Conservation (phyloP, 2,113 vertebrate genomes). For the Barbus barbus region DNA sequence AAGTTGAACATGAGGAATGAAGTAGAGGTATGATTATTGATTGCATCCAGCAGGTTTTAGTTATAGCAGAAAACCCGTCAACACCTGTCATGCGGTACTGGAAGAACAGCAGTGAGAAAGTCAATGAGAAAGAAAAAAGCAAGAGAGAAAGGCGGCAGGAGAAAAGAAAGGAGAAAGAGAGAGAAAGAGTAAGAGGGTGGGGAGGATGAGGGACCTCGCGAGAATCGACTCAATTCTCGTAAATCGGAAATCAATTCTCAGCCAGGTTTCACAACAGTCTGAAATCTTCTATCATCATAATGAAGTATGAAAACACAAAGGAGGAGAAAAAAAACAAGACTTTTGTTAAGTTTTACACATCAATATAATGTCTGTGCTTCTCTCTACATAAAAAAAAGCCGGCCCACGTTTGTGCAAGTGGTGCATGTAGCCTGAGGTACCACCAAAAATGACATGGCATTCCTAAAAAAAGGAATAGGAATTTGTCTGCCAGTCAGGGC, state of each 20-base stretch:
- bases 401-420: background rate
- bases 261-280: slow-evolving; percentile 33
- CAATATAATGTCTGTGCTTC: slow-evolving; percentile 1
- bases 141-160: background rate
- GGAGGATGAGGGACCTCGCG: background rate
- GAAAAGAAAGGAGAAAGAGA: background rate
- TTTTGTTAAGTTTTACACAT: slow-evolving; percentile 29
- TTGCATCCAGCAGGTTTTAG: slow-evolving; percentile 16
- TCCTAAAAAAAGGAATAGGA: background rate
- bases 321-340: slow-evolving; percentile 3
- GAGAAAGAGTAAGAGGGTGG: slow-evolving; percentile 7
- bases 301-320: slow-evolving; percentile 40
- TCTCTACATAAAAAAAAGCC: background rate
- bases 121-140: slow-evolving; percentile 25
- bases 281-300: slow-evolving; percentile 29
- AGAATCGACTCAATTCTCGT: slow-evolving; percentile 36
- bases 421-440: background rate
- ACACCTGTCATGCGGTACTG: background rate
- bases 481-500: background rate
- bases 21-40: slow-evolving; percentile 22
- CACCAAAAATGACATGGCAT: background rate
- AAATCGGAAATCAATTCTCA: slow-evolving; percentile 40
- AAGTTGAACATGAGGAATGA: slow-evolving; percentile 7
- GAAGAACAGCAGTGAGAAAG: slow-evolving; percentile 17
- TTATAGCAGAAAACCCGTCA: background rate